Percentiles rank a stretch among this genome's conserved stretches.
These are phyloP conservation scores for Hipparchia semele DNA, from an alignment of 2,888 invertebrate genomes.

Conservation along the genomic window DNA sequence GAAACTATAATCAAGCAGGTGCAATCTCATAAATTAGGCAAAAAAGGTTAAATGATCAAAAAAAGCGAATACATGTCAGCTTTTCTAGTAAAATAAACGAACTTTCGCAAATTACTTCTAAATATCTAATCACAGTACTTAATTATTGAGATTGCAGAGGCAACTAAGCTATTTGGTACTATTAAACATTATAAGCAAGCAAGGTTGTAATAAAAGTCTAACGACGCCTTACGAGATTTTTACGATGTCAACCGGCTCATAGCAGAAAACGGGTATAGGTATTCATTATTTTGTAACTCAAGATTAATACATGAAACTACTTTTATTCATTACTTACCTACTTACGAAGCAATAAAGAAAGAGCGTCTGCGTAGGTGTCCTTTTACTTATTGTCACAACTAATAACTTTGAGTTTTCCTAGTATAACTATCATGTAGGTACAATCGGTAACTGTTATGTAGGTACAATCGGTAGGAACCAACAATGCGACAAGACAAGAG, in stretches of 20 bases:
- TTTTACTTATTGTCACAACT: too few species aligned
- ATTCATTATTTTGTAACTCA: conserved; percentile 14
- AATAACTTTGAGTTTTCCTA: too few species aligned
- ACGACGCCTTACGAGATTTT: conserved; percentile 37
- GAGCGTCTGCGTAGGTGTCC: neutral
- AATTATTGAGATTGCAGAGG: neutral
- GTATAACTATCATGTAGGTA: too few species aligned
- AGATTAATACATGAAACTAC: neutral
- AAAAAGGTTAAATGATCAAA: too few species aligned
- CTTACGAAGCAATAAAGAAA: neutral
- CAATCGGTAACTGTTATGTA: neutral
- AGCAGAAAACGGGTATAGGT: conserved; percentile 1
- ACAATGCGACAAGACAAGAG: too few species aligned
- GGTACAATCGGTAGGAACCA: neutral
- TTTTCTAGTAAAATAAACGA: too few species aligned
- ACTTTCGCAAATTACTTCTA: neutral
- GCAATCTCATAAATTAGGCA: too few species aligned
- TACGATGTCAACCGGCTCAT: conserved; percentile 36
- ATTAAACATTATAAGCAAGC: conserved; percentile 32
- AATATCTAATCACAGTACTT: neutral
- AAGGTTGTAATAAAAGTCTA: conserved; percentile 40
- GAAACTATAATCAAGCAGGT: too few species aligned
- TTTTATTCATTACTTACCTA: neutral
- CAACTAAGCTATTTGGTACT: conserved; percentile 2
- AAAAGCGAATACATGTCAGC: too few species aligned